Percentiles rank a stretch among this genome's conserved stretches.
Evolutionary conservation across 2,888 invertebrate genomes (phyloP).

Genomic region (Mylabris sibirica): DNA sequence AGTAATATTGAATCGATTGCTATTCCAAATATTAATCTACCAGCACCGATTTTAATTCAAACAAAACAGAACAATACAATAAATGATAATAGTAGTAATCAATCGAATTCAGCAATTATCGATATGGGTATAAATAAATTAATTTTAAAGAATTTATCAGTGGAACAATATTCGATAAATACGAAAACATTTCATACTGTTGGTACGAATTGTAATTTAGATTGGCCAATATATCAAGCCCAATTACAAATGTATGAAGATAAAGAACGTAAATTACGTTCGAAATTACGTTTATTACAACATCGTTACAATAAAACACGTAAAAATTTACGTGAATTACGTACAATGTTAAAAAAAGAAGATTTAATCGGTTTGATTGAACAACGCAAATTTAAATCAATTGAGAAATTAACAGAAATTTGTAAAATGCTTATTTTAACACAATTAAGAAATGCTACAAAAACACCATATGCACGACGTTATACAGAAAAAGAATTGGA

Average conservation of each 20-base stretch:
- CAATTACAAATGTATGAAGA: background rate
- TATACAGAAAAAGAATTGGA: background rate
- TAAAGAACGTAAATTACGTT: background rate
- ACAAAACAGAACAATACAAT: background rate
- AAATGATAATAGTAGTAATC: background rate
- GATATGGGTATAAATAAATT: too few relatives aligned
- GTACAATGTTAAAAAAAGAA: background rate
- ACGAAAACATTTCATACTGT: background rate
- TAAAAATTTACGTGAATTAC: background rate
- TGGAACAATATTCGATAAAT: background rate
- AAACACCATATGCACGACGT: background rate
- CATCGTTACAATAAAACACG: background rate
- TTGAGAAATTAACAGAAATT: background rate
- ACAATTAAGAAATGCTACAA: background rate
- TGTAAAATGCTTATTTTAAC: background rate
- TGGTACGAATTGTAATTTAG: constrained; percentile 5
- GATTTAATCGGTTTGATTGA: background rate
- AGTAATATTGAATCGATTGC: background rate
- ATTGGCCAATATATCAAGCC: background rate
- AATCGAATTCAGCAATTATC: too few relatives aligned
- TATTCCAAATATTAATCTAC: background rate
- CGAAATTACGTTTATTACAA: background rate
- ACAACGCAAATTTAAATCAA: background rate
- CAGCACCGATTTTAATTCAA: background rate
- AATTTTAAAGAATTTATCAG: background rate